A percentile compares a stretch with the other conserved stretches of the same genome.
These are phyloP conservation scores for Camelus bactrianus DNA, from an alignment of 2,113 vertebrate genomes.

Conservation along the genomic window DNA sequence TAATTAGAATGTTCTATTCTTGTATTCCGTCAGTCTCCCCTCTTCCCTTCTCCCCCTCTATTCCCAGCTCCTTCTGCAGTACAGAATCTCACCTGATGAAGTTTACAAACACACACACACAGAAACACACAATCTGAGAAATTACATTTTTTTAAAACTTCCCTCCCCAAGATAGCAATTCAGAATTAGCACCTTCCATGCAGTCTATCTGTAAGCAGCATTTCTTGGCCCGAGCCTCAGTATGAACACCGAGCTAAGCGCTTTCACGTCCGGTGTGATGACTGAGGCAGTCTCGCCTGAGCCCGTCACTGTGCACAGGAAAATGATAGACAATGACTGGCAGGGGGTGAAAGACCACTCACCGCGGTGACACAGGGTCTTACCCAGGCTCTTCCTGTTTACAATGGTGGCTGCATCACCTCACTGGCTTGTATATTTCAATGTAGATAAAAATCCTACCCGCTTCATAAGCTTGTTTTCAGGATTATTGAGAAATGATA, in stretches of 20 bases:
- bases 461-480: background rate
- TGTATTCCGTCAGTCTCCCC: background rate
- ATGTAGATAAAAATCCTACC: background rate
- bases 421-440: background rate
- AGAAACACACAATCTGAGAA: background rate
- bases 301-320: background rate
- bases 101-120: background rate
- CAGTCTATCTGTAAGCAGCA: background rate
- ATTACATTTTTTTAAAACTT: background rate
- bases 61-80: background rate
- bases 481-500: background rate
- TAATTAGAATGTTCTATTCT: slow-evolving; percentile 63
- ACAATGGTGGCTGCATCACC: background rate
- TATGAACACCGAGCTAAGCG: background rate
- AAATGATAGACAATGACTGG: background rate
- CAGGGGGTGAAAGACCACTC: background rate
- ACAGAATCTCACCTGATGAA: slow-evolving; percentile 16
- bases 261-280: too few relatives aligned
- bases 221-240: background rate
- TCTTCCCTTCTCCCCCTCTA: background rate
- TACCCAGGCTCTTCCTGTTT: background rate
- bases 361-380: background rate
- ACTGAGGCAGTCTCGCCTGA: background rate
- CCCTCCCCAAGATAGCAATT: background rate
- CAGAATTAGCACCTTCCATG: background rate